These are phyloP conservation scores for Pristionchus japonicus DNA, from an alignment of 2,888 invertebrate species.

Conservation along the genomic window DNA sequence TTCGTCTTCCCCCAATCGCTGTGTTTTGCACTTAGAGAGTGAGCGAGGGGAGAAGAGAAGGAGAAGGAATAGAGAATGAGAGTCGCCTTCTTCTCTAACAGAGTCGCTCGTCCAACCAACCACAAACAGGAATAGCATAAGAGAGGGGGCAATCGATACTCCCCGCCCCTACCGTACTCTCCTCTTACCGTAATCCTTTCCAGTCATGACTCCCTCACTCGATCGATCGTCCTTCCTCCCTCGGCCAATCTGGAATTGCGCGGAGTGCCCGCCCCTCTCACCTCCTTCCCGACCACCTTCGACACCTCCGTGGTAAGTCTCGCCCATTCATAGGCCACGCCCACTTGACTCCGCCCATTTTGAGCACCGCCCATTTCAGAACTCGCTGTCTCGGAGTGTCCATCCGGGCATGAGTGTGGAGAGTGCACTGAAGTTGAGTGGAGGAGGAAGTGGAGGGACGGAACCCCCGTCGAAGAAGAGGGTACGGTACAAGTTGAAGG, in stretches of 20 bases:
- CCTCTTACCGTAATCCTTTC: neutral
- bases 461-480: constrained; percentile 47
- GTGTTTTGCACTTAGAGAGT: constrained; percentile 24
- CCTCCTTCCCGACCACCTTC: constrained; percentile 38
- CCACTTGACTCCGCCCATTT: neutral
- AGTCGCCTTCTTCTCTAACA: neutral
- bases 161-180: neutral
- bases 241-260: neutral
- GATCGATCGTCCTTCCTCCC: neutral
- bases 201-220: constrained; percentile 43
- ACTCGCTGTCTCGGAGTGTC: neutral
- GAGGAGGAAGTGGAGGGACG: neutral
- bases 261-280: constrained; percentile 16
- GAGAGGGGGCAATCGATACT: neutral
- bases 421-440: constrained; percentile 35
- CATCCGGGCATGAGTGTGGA: constrained; percentile 35
- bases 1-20: constrained; percentile 7
- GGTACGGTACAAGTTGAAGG: constrained; percentile 24
- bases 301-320: constrained; percentile 18
- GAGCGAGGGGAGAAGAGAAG: neutral
- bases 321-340: neutral
- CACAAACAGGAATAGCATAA: constrained; percentile 20
- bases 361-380: neutral
- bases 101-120: neutral
- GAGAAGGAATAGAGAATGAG: constrained; percentile 16